Conservation (phyloP, 1,140 invertebrate genomes). For the Drosophila subobscura region DNA sequence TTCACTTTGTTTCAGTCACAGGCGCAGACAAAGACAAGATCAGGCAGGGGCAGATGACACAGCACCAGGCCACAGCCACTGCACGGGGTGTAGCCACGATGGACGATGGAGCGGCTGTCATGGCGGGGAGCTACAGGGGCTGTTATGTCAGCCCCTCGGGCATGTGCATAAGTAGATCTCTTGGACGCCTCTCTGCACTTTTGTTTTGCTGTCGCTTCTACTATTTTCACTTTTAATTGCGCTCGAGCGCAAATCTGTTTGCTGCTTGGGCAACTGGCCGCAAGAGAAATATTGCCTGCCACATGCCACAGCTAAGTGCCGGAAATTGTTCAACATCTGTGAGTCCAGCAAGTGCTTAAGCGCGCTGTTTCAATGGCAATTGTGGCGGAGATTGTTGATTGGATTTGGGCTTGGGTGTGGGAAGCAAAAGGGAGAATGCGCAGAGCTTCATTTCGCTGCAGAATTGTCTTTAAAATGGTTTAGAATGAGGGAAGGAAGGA, state of each 20-base stretch:
- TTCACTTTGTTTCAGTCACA: constrained; percentile 44
- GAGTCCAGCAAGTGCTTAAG: neutral
- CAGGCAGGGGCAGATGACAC: constrained; percentile 13
- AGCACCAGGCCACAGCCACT: constrained; percentile 32
- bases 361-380: constrained; percentile 36
- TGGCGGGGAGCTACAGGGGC: neutral
- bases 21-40: neutral
- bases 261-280: constrained; percentile 52
- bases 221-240: constrained; percentile 72
- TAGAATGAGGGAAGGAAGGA: neutral
- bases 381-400: constrained; percentile 61
- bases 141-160: constrained; percentile 51
- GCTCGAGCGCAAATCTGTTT: constrained; percentile 41
- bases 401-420: constrained; percentile 30
- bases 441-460: neutral
- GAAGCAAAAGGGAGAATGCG: constrained; percentile 9
- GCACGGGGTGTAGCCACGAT: constrained; percentile 1
- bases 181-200: constrained; percentile 37
- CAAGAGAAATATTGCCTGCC: constrained; percentile 15
- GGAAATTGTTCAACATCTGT: constrained; percentile 40
- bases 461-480: constrained; percentile 6
- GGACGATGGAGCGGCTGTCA: neutral
- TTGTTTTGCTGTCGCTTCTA: constrained; percentile 14
- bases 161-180: neutral
- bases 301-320: constrained; percentile 34